Base-by-base conservation (phyloP, 2,797 vertebrate species). In the Melanotaenia parkinsoni region DNA sequence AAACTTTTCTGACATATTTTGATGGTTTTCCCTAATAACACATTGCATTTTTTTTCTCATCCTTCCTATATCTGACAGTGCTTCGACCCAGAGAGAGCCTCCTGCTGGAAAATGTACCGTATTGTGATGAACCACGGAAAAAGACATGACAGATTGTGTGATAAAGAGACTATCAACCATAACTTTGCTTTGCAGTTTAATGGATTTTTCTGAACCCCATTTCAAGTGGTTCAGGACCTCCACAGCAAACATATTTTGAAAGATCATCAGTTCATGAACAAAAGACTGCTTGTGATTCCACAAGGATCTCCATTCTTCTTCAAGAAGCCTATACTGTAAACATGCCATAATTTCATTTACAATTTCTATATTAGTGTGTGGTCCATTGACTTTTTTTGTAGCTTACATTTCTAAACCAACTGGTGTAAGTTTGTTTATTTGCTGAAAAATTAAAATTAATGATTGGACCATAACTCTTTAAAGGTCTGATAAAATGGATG, bases 101-200 rank as follows among this genome's bases (percentile, higher is more conserved):
- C 38, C 72, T 95, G 0, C 78, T 95, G 54, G 94, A 95, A 81
- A 95, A 95, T 30, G 90, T 94, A 6, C 95, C 95, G 0, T 95
- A 93, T 82, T 91, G 89, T 85, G 94, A 95, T 64, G 58, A 91
- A 56, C 94, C 94, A 24, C 89, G 89, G 63, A 92, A 88, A 80
- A 93, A 89, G 70, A 73, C 85, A 1, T 95, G 88, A 93, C 5
- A 7, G 13, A 47, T 9, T 28, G 76, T 51, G 3, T 58, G 3
- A 40, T n/a, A 67, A 72, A 67, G 18, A 78, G 57, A 79, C 72
- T 67, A 4, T 81, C n/a, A 54, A 63, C 16, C 22, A 59, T 2
- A 53, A 13, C 14, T 1, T 45, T 58, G 13, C 0, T 70, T 22
- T 79, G 14, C 38, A 45, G 4, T 72, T 71, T 40, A 54, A 77